Base-by-base conservation (phyloP, 2,797 vertebrate species). In the Momotus momota region DNA sequence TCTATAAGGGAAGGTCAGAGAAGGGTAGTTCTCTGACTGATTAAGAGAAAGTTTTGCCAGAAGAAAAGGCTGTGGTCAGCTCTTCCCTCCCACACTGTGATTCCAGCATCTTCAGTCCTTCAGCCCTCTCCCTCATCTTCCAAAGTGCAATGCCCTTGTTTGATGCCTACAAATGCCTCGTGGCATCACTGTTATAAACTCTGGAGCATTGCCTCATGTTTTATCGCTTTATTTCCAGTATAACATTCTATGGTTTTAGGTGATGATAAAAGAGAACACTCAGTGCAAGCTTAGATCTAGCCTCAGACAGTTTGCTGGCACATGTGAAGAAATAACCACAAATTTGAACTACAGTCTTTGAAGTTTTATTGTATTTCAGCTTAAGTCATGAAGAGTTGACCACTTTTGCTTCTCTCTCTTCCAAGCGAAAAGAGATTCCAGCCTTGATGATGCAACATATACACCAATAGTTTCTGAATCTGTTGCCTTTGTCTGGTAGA, bases 51-150 rank as follows among this genome's bases (percentile, higher is more conserved):
- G 27, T 35, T 54, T 94, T 80, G 81, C 73, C 86, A 95, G 92
- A 94, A n/a, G 49, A 92, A 97, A 97, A 91, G 77, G 35, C 67
- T 92, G 43, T 91, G 84, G 64, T 97, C 93, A 98, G 95, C 96
- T 95, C 54, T 97, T 94, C 62, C 62, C 14, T 92, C 48, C 8
- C 41, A 58, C 27, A 20, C 35, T 20, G 10, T 11, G 7, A 67
- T 33, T 85, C 46, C 77, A 57, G 22, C 41, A 81, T 52, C 40
- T 84, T 78, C 73, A 71, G 33, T 23, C 92, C 82, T 86, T 71
- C 66, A 75, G 26, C 14, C 43, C 4, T 66, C 49, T 64, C 20
- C 25, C 57, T 85, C 38, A 35, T 13, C 45, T 62, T 83, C 71
- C 64, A 16, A 52, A 87, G 14, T 38, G 13, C 38, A 52, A 35